Conservation (phyloP, 2,888 invertebrate genomes). For the Oscheius myriophilus region DNA sequence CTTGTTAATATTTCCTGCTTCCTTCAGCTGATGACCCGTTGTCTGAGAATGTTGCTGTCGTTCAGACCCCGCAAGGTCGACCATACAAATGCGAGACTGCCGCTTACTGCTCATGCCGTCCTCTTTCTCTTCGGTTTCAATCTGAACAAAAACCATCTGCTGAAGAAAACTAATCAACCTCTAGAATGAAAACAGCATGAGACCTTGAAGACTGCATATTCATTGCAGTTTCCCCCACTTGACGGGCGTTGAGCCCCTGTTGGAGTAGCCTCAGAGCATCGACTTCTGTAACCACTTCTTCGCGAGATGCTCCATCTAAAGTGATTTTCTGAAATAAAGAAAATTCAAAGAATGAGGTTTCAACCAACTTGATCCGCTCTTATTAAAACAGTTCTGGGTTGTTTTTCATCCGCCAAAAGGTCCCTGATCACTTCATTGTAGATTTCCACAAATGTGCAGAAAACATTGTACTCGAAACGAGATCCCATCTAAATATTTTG, state of each 20-base stretch:
- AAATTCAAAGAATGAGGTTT: not conserved
- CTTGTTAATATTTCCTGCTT: conserved; percentile 72
- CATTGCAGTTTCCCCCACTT: conserved; percentile 73
- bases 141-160: conserved; percentile 10
- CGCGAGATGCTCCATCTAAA: conserved; percentile 1
- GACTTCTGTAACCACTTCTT: not conserved
- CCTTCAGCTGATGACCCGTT: conserved; percentile 71
- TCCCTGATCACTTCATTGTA: conserved; percentile 73
- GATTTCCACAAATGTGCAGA: conserved; percentile 71
- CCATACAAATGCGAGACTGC: conserved; percentile 72
- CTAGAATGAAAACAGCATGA: conserved; percentile 72
- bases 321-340: conserved; percentile 7
- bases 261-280: conserved; percentile 50
- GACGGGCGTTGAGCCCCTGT: conserved; percentile 71
- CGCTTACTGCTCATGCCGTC: conserved; percentile 67
- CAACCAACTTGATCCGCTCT: conserved; percentile 4
- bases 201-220: conserved; percentile 72
- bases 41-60: conserved; percentile 72
- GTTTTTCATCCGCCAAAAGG: conserved; percentile 57
- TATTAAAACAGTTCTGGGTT: conserved; percentile 1
- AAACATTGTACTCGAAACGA: conserved; percentile 1
- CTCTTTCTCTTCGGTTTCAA: conserved; percentile 66
- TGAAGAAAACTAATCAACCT: conserved; percentile 47
- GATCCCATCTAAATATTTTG: not conserved
- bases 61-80: conserved; percentile 73